Evolutionary conservation across 1,140 invertebrate species (phyloP), one percentile per base, ranked within the genome.

Genomic region (Drosophila sucinea): DNA sequence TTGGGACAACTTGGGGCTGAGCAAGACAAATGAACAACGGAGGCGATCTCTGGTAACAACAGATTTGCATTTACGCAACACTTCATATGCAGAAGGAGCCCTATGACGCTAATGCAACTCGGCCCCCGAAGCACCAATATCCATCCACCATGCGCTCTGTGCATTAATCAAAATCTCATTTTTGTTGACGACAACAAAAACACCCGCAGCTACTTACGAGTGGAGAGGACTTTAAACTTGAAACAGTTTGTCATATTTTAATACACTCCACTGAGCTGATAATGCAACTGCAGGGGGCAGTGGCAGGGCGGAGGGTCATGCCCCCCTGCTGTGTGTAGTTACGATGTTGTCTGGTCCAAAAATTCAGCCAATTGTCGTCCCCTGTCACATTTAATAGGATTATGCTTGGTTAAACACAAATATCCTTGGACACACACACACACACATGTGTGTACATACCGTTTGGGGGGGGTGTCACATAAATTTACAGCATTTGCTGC

Each of bases 101-200:
- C n/a, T 58, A 67, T 77, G 77, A 78, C 71, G 68, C 77, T 80
- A 84, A 84, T 84, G 81, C 73, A 58, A 32, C 68, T 38, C 25
- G 60, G 44, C 8, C 60, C 33, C 17, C 17, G 17, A 17, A 17
- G 17, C 72, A 61, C 25, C 68, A 44, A 68, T 60, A 65, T 67
- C 17, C 17, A 17, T 17, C 17, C 17, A 17, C 17, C 17, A 17
- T 17, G 17, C 17, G 67, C 63, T 60, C 17, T 23, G 76, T 70
- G 83, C 83, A 87, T 83, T 87, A 87, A 87, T 87, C 83, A 89
- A 83, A 87, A 89, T 77, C 84, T 80, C 73, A 78, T 87, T 87
- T 87, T 67, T 44, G 56, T 60, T 61, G 62, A 44, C 41, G 67
- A 54, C 23, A 11, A 57, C 63, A 44, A 33, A 7, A 32, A 30